phyloP scores from a whole-genome alignment of 1,140 invertebrate genomes.

The Drosophila serrata region DNA sequence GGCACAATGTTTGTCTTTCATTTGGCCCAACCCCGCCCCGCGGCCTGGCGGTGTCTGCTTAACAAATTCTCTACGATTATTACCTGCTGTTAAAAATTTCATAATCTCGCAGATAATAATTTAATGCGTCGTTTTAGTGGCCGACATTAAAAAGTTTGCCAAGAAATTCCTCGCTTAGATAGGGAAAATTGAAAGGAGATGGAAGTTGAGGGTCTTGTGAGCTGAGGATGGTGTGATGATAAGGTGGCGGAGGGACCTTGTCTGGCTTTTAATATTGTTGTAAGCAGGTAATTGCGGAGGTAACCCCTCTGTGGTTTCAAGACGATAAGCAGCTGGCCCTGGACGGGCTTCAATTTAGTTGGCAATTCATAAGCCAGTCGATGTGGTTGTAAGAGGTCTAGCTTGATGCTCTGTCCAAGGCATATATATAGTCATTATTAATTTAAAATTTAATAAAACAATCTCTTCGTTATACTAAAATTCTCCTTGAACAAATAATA shows the following conservation, averaged over 20 bases:
- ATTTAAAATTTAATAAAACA: background rate
- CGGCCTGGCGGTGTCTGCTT: constrained; percentile 40
- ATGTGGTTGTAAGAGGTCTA: too few relatives aligned
- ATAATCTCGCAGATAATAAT: constrained; percentile 82
- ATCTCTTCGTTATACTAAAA: background rate
- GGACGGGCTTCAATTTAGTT: constrained; percentile 30
- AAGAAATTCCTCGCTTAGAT: constrained; percentile 52
- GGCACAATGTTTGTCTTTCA: constrained; percentile 75
- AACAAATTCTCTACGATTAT: constrained; percentile 78
- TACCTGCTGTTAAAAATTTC: constrained; percentile 84
- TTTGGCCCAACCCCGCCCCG: constrained; percentile 37
- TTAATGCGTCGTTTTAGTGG: constrained; percentile 79
- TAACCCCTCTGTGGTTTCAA: constrained; percentile 28
- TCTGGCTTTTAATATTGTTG: constrained; percentile 69
- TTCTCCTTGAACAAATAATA: background rate
- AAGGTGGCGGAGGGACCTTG: constrained; percentile 21
- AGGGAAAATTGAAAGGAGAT: constrained; percentile 29
- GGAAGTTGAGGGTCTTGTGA: background rate
- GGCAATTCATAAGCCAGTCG: constrained; percentile 55
- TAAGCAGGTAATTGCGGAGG: constrained; percentile 74
- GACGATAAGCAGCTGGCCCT: constrained; percentile 56
- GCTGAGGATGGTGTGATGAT: background rate
- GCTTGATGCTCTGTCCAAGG: too few relatives aligned
- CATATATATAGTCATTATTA: too few relatives aligned
- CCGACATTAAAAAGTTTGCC: constrained; percentile 77